Base-by-base conservation (phyloP, 1,140 invertebrate species). In the Pseudoatta argentina region DNA sequence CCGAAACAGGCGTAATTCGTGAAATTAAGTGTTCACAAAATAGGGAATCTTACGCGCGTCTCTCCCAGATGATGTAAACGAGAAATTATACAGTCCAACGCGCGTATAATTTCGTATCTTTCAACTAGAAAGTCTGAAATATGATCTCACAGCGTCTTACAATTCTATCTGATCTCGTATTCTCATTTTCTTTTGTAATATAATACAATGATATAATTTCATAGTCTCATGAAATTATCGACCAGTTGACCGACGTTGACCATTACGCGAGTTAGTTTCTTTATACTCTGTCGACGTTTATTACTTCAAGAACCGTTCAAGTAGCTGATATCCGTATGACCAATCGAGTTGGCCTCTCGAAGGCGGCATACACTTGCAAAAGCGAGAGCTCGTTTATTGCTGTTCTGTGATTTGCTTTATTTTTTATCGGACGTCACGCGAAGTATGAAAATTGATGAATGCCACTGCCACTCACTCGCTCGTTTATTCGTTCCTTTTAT, bases 351-450 rank as follows among this genome's bases (percentile, higher is more conserved):
- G 34, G 12, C 5, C 30, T 51, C 27, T 78, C 21, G 6, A 44
- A 67, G 75, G 18, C 63, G 44, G 6, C 30, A 24, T 4, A 51
- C 69, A 69, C 44, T 86, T 79, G 87, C 73, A 89, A 89, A 86
- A 86, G 51, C 72, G 72, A 78, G 83, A 61, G 53, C 66, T 86
- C 55, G 30, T 90, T 88, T 88, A 86, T 88, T 78, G 72, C 86
- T 71, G 77, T 88, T 88, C n/a, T 59, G 39, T 76, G 73, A 59
- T 85, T 88, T 66, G 85, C 44, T 90, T 90, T 59, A 89, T 89
- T 88, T 90, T 88, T 88, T 79, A 85, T 78, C 87, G 75, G 21
- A 21, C 83, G 83, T 86, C 78, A 88, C 83, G 88, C 48, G 57
- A 81, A 73, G 76, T 73, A 88, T 89, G 87, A 85, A 85, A 83